Base-by-base conservation (phyloP, 2,888 invertebrate species). In the Rhamnusium bicolor region DNA sequence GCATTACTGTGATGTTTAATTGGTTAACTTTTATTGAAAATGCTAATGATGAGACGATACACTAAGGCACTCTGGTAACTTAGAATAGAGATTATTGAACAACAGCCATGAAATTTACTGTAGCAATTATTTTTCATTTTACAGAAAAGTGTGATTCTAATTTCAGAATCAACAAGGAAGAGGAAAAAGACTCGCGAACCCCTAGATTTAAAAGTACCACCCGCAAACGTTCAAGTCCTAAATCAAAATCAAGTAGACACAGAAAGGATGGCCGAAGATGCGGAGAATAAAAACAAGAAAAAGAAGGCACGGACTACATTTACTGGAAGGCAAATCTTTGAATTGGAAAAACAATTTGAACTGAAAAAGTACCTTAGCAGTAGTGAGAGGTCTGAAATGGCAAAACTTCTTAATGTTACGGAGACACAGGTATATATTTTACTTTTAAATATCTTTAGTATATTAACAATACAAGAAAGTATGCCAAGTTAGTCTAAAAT, bases 361-460 rank as follows among this genome's bases (percentile, higher is more conserved):
- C 92, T 95, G 82, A 98, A 98, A 90, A 98, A 98, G 89, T 98
- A 98, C 89, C 91, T 98, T 77, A 97, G 97, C 80, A 97, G 97
- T 21, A 96, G 96, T 76, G 98, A 98, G 88, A 89, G 98, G 79
- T 94, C 97, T 40, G 98, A 98, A 83, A 96, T 98, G 96, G 98
- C 98, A 21, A 95, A 96, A 83, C 90, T 97, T 76, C 91, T 98
- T 71, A 96, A 95, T 87, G 98, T 98, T 75, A 98, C 98, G 0
- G 98, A 98, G 89, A 98, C 98, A 47, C 98, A 98, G 95, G 98
- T 98, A 86, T 29, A 32, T 12, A n/a, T 1, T 40, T 5, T 24
- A 24, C 2, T 24, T 24, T 24, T 24, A 24, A 24, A 24, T n/a
- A n/a, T n/a, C n/a, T n/a, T n/a, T n/a, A n/a, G n/a, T n/a, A n/a